Base-by-base conservation (phyloP, 2,888 invertebrate species). In the Plusia festucae region DNA sequence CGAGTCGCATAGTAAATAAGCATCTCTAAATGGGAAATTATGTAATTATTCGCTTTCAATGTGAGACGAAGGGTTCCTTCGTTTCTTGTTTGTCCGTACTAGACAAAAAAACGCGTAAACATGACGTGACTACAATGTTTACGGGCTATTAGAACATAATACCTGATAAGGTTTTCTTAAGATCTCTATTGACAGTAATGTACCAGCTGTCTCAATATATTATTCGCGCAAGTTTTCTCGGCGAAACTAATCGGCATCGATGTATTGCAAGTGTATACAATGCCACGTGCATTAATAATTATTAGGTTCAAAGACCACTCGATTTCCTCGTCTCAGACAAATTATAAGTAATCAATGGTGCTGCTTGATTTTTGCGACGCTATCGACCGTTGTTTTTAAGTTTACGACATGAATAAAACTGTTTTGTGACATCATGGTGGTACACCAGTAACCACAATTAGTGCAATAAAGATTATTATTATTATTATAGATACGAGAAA, bases 221-320 rank as follows among this genome's bases (percentile, higher is more conserved):
- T 46, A 18, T 46, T 46, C 18, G 18, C 44, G 44, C 30, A 13
- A 20, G 22, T 52, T n/a, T 24, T 52, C 24, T 15, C 52, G 9
- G 49, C 55, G 56, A 49, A 73, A 62, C 61, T 57, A 75, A 76
- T 76, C 59, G 40, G 6, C 27, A 66, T 70, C 69, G 69, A 69
- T 73, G 69, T 70, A 70, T 73, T 73, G 32, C 49, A 15, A 44
- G 54, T 49, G 53, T 15, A 40, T 70, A 32, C 53, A n/a, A 51
- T 24, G 76, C 34, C 76, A 70, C 66, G 76, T 65, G 73, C 65
- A 54, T 65, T 63, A 49, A 60, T 74, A 66, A 74, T 76, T 74
- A 61, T 66, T 13, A n/a, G 71, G 73, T 70, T 73, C 76, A 73
- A 76, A 73, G 76, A 70, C 65, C 65, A 73, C n/a, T 54, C 13